Percentiles rank a stretch among this genome's conserved stretches.
phyloP scores from a whole-genome alignment of 2,797 vertebrate genomes.

The Rhinella marina region DNA sequence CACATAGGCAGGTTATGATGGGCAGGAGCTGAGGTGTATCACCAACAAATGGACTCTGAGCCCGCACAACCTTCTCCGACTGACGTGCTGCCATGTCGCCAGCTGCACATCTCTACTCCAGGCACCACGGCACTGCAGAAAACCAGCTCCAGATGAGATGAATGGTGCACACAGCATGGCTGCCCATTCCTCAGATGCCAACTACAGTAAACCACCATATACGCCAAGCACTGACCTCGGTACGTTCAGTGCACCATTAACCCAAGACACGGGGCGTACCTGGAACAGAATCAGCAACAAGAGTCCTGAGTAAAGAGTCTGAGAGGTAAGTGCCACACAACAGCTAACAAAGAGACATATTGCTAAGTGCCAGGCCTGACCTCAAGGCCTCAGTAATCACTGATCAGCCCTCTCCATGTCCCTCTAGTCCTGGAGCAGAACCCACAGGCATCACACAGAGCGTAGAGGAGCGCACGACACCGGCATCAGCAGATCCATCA shows the following conservation, averaged over 20 bases:
- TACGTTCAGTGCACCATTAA: neutral
- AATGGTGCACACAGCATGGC: neutral
- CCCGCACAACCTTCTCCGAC: too few relatives aligned
- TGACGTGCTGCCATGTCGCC: neutral
- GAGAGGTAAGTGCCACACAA: neutral
- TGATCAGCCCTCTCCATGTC: neutral
- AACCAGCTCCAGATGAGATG: neutral
- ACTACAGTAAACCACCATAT: neutral
- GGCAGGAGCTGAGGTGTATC: too few relatives aligned
- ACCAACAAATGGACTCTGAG: too few relatives aligned
- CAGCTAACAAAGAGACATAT: neutral
- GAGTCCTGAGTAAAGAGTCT: slow-evolving; percentile 11
- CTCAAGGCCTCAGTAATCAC: neutral
- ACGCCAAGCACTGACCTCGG: neutral
- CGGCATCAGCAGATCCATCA: too few relatives aligned
- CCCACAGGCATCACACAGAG: neutral
- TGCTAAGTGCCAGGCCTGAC: neutral
- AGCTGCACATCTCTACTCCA: neutral
- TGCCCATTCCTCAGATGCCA: neutral
- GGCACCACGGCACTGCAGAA: neutral
- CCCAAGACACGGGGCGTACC: neutral
- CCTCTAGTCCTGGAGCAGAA: neutral
- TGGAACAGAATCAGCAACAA: neutral
- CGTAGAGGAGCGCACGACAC: too few relatives aligned
- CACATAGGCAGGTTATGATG: too few relatives aligned